Evolutionary conservation across 2,113 vertebrate genomes (phyloP).

Genomic region (Channa argus): DNA sequence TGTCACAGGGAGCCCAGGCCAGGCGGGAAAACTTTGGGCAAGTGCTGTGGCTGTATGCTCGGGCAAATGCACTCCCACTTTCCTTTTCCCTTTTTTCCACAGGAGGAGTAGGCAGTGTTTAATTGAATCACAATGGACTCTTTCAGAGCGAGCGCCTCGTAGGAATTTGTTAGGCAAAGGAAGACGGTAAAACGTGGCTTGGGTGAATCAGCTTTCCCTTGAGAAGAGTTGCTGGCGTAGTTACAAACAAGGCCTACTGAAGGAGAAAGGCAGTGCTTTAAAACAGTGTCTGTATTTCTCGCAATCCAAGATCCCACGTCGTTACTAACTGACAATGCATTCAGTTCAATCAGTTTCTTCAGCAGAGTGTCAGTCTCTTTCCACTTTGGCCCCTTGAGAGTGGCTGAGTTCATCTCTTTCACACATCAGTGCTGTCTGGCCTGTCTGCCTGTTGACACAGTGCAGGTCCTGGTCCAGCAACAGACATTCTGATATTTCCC

Average conservation of each 20-base stretch:
- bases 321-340: neutral
- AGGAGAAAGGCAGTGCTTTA: conserved; percentile 18
- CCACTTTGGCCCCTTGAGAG: conserved; percentile 13
- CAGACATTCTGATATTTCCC: conserved; percentile 55
- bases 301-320: conserved; percentile 16
- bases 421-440: conserved; percentile 67
- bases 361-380: conserved; percentile 39
- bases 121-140: conserved; percentile 77
- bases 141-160: conserved; percentile 78
- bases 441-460: conserved; percentile 63
- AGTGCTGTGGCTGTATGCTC: conserved; percentile 29
- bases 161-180: conserved; percentile 76
- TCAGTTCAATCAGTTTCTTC: conserved; percentile 31
- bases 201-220: conserved; percentile 63
- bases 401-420: conserved; percentile 71
- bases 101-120: conserved; percentile 54
- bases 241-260: conserved; percentile 46
- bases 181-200: conserved; percentile 69
- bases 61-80: conserved; percentile 50
- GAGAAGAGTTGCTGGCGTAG: conserved; percentile 36
- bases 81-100: conserved; percentile 51
- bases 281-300: conserved; percentile 34
- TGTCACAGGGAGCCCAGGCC: conserved; percentile 24
- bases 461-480: conserved; percentile 63
- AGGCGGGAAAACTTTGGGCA: conserved; percentile 63